Evolutionary conservation across 2,888 invertebrate species (phyloP), one percentile per base, ranked within the genome.

Genomic region (Geophilus truncorum): DNA sequence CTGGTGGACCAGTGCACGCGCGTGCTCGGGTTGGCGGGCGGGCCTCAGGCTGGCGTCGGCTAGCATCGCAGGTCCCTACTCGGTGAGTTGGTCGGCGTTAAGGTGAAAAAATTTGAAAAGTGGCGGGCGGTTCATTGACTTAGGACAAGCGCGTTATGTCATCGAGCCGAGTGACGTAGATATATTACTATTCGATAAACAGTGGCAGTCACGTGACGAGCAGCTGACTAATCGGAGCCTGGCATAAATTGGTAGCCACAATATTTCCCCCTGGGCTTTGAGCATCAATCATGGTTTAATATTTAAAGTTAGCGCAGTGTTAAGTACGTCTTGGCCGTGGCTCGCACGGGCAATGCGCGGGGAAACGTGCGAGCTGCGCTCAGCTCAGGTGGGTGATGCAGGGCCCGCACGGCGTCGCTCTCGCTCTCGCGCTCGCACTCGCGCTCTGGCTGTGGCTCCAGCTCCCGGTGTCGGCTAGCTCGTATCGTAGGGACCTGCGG

Each of bases 131-230:
- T 80, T 80, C 80, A 80, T 76, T 80, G 80, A 80, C 80, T 80
- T 79, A 79, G 40, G 75, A 76, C 80, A 21, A 28, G 51, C n/a
- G 15, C 80, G 32, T 76, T 80, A 80, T 79, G 79, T 79, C 79
- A 79, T 79, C 79, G 30, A 62, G 30, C 15, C 30, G n/a, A 30
- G 76, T 80, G 80, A 80, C 80, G 80, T 80, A 70, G 75, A 80
- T 80, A 70, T 80, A 80, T 80, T 76, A 80, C 80, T 36, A 80
- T 80, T 80, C 76, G 80, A 80, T 80, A 80, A 80, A 80, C 80
- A 80, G 51, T 34, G 36, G 36, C 76, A 34, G 34, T 80, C 80
- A 80, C 40, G 80, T 80, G 80, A 80, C 80, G 34, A 21, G 9
- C 80, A 76, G 80, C 80, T 80, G 80, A 76, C 80, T 80, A 80